phyloP scores from a whole-genome alignment of 1,140 invertebrate genomes.

The Brachionus rotundiformis region DNA sequence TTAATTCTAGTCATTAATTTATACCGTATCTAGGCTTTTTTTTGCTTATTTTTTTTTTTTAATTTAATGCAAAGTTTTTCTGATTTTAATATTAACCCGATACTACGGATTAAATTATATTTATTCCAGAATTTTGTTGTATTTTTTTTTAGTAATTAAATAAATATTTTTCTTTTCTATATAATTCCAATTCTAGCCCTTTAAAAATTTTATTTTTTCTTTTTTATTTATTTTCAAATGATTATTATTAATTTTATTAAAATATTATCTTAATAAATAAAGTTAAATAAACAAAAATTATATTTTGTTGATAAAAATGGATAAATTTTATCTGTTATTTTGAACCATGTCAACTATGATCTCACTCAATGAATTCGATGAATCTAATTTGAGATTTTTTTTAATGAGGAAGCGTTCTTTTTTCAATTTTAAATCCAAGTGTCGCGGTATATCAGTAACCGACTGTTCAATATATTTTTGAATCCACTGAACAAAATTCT shows the following conservation, averaged over 20 bases:
- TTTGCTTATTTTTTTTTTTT: background rate
- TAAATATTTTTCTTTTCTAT: background rate
- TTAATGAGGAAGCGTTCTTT: background rate
- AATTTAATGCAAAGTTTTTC: background rate
- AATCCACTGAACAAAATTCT: slow-evolving; percentile 33
- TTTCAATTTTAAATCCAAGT: slow-evolving; percentile 21
- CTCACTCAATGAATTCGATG: background rate
- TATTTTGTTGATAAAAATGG: background rate
- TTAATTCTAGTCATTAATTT: slow-evolving; percentile 15
- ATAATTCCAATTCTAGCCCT: slow-evolving; percentile 5
- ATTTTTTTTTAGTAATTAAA: slow-evolving; percentile 21
- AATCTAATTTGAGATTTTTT: background rate
- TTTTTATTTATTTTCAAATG: slow-evolving; percentile 15
- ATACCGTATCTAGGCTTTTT: background rate
- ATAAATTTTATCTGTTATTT: background rate
- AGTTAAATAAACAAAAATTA: background rate
- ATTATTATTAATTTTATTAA: background rate
- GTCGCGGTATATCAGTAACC: background rate
- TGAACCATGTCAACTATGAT: background rate
- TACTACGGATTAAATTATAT: background rate
- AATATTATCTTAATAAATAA: background rate
- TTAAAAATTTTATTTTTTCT: background rate
- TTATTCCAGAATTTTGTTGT: background rate
- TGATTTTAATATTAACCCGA: slow-evolving; percentile 1
- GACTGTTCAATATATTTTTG: slow-evolving; percentile 38